Percentiles rank a stretch among this genome's conserved stretches.
phyloP scores from a whole-genome alignment of 2,888 invertebrate species.

The Cheiracanthium punctorium region DNA sequence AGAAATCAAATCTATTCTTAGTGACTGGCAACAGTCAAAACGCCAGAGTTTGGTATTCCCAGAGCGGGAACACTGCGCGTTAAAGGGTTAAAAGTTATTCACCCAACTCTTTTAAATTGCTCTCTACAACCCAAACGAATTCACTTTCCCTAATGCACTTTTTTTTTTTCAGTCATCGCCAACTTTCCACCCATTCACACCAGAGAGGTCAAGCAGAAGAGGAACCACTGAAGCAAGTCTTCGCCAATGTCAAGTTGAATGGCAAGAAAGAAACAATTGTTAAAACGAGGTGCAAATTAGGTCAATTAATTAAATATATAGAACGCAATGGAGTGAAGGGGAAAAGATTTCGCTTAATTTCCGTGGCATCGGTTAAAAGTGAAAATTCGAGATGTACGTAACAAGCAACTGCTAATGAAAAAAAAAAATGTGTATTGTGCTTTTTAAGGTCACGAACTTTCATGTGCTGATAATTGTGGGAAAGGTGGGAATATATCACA shows the following conservation, averaged over 20 bases:
- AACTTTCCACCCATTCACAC: not conserved
- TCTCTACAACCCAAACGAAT: too few relatives aligned
- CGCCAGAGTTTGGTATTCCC: too few relatives aligned
- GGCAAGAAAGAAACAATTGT: not conserved
- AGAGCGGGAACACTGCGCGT: too few relatives aligned
- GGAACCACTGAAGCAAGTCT: not conserved
- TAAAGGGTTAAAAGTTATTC: too few relatives aligned
- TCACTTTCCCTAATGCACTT: too few relatives aligned
- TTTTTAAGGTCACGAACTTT: not conserved
- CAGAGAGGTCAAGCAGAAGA: conserved; percentile 1
- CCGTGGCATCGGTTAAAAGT: not conserved
- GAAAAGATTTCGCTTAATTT: not conserved
- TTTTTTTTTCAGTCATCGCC: too few relatives aligned
- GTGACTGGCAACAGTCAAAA: too few relatives aligned
- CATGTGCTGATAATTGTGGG: not conserved
- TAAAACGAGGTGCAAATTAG: not conserved
- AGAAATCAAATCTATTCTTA: too few relatives aligned
- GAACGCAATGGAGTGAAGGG: not conserved
- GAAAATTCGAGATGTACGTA: not conserved
- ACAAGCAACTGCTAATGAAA: not conserved
- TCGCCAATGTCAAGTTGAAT: conserved; percentile 8
- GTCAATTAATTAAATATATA: conserved; percentile 5
- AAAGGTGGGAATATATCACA: not conserved
- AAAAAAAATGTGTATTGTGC: not conserved
- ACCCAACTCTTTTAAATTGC: too few relatives aligned